phyloP scores from a whole-genome alignment of 2,888 invertebrate species.

The Cantharis rustica region DNA sequence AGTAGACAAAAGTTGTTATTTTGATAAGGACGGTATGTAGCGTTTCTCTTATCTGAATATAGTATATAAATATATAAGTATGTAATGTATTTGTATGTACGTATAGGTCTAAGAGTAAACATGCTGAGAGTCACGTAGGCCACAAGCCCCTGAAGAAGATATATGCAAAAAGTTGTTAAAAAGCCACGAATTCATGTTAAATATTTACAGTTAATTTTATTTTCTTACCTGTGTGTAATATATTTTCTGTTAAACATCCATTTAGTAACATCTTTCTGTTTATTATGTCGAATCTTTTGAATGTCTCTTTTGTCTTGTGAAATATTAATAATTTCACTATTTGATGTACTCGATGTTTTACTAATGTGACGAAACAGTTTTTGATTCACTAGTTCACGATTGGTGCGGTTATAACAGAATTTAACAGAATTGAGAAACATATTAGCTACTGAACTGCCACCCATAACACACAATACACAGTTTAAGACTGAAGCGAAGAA shows the following conservation, averaged over 20 bases:
- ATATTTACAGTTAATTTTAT: not conserved
- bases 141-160: not conserved
- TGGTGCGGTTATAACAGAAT: slow-evolving; percentile 25
- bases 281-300: slow-evolving; percentile 49
- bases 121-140: not conserved
- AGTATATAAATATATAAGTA: too few relatives aligned
- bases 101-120: not conserved
- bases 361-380: slow-evolving; percentile 55
- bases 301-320: slow-evolving; percentile 42
- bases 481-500: slow-evolving; percentile 35
- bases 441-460: not conserved
- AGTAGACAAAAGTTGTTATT: not conserved
- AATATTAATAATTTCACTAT: slow-evolving; percentile 61
- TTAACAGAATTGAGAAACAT: slow-evolving; percentile 24
- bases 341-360: slow-evolving; percentile 65
- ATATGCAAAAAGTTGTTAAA: not conserved
- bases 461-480: not conserved
- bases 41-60: not conserved
- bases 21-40: not conserved
- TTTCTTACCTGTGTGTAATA: slow-evolving; percentile 51
- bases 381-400: slow-evolving; percentile 41
- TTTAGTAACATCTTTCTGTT: slow-evolving; percentile 33
- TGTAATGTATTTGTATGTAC: too few relatives aligned
- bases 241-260: slow-evolving; percentile 50
- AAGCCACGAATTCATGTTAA: not conserved